Evolutionary conservation across 2,113 vertebrate genomes (phyloP).

Genomic region (Cyanoramphus novaezelandiae): DNA sequence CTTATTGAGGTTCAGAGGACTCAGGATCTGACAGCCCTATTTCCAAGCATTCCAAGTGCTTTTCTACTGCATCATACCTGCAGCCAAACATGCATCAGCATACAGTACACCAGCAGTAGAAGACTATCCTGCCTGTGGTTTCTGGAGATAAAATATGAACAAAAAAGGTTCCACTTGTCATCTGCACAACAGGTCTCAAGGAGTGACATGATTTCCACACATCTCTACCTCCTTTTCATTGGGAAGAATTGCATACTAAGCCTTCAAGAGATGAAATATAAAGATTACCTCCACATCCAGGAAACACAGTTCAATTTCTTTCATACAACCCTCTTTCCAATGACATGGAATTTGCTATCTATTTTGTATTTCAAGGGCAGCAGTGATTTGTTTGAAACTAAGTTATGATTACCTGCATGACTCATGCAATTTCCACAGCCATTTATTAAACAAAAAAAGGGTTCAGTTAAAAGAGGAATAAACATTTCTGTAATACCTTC

Average conservation of each 20-base stretch:
- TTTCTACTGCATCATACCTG: background rate
- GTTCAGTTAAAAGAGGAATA: slow-evolving; percentile 76
- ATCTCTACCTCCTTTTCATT: background rate
- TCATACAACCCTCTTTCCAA: background rate
- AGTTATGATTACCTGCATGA: slow-evolving; percentile 60
- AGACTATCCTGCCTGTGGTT: background rate
- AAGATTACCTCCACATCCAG: background rate
- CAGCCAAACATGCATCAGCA: accelerated
- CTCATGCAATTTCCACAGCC: slow-evolving; percentile 62
- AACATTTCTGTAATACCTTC: slow-evolving; percentile 52
- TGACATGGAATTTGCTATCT: background rate
- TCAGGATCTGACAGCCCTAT: accelerated
- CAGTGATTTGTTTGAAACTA: slow-evolving; percentile 50
- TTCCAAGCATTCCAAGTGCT: background rate
- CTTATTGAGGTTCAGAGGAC: background rate
- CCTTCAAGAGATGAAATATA: background rate
- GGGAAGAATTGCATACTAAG: background rate
- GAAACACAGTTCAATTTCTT: background rate
- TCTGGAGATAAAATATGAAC: background rate
- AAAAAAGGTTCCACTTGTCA: background rate
- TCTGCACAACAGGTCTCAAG: background rate
- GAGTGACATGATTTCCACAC: background rate
- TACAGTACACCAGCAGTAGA: accelerated
- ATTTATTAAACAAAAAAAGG: slow-evolving; percentile 70
- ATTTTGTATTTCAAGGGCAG: slow-evolving; percentile 29